Evolutionary conservation across 2,888 invertebrate species (phyloP).

Genomic region (Pherbina coryleti): DNA sequence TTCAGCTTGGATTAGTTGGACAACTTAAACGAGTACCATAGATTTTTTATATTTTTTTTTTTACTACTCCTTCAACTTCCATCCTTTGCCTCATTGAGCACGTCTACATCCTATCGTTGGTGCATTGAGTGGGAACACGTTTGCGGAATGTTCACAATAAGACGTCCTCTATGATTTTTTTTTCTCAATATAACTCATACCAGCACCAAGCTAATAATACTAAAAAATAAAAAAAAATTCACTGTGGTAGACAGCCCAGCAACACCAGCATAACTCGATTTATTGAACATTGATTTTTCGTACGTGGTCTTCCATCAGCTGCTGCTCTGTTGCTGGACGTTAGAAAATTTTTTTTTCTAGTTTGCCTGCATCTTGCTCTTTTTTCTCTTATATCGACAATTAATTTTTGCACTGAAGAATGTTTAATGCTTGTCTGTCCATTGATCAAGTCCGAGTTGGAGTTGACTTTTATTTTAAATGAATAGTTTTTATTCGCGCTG

Average conservation of each 20-base stretch:
- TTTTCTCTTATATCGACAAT: neutral
- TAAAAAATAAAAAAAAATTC: neutral
- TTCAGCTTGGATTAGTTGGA: too few species aligned
- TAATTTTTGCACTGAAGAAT: constrained; percentile 3
- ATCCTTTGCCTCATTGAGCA: constrained; percentile 22
- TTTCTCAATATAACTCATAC: neutral
- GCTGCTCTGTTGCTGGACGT: neutral
- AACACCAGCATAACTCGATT: constrained; percentile 23
- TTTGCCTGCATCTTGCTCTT: too few species aligned
- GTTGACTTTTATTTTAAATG: neutral
- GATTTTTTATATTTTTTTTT: too few species aligned
- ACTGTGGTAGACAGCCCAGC: neutral
- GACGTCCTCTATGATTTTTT: neutral
- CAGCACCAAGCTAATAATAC: neutral
- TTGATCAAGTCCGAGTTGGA: neutral
- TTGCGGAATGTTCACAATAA: neutral
- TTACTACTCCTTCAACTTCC: neutral
- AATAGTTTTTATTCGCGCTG: too few species aligned
- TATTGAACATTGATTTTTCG: constrained; percentile 29
- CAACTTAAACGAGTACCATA: too few species aligned
- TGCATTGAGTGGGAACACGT: neutral
- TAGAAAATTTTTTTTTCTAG: neutral
- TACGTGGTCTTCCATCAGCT: constrained; percentile 17
- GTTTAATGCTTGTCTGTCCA: constrained; percentile 4
- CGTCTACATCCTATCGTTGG: constrained; percentile 18